Evolutionary conservation across 1,140 invertebrate genomes (phyloP).

Genomic region (Maniola jurtina): DNA sequence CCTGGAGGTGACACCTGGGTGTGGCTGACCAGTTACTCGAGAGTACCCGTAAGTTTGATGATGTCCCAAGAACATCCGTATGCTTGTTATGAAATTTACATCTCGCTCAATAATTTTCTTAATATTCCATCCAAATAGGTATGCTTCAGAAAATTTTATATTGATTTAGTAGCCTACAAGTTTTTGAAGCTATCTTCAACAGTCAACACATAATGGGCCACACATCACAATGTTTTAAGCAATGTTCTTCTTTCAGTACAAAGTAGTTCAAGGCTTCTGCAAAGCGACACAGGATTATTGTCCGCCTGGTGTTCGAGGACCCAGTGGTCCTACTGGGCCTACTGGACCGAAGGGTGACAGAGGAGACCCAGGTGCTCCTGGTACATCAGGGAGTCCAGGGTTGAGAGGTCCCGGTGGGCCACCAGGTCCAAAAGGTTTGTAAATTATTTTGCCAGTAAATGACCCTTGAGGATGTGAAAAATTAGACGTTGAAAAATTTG

Average conservation of each 20-base stretch:
- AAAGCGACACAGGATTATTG: slow-evolving; percentile 89
- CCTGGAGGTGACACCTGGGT: slow-evolving; percentile 86
- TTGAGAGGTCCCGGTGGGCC: slow-evolving; percentile 79
- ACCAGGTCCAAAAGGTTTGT: slow-evolving; percentile 80
- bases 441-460: too few relatives aligned
- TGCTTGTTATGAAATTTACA: too few relatives aligned
- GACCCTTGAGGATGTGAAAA: too few relatives aligned
- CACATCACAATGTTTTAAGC: not conserved
- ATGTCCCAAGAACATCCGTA: slow-evolving; percentile 4
- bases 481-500: too few relatives aligned
- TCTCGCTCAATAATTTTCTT: too few relatives aligned
- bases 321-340: slow-evolving; percentile 81
- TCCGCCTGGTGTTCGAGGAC: slow-evolving; percentile 85
- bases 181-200: not conserved
- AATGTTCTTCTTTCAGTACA: slow-evolving; percentile 79
- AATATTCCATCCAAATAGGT: too few relatives aligned
- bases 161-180: not conserved
- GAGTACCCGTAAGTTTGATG: slow-evolving; percentile 83
- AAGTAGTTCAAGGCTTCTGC: slow-evolving; percentile 87
- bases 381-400: slow-evolving; percentile 80
- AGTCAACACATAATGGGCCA: not conserved
- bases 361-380: slow-evolving; percentile 81
- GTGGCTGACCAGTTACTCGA: slow-evolving; percentile 88
- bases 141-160: too few relatives aligned
- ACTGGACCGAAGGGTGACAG: slow-evolving; percentile 81